Evolutionary conservation across 2,888 invertebrate species (phyloP).

Genomic region (Rhingia campestris): DNA sequence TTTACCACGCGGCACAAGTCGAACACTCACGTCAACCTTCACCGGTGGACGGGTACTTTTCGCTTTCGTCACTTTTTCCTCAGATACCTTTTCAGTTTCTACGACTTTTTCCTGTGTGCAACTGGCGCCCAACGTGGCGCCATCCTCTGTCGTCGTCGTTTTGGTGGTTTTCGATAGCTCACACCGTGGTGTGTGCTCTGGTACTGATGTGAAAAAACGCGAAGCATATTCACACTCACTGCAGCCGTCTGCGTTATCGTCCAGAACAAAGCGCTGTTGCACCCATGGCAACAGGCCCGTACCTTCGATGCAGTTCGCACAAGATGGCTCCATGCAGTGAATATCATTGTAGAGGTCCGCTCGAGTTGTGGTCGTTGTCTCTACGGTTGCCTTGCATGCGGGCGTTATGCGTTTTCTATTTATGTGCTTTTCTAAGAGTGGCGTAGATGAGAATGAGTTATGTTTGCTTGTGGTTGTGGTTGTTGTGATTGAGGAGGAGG

Average conservation of each 20-base stretch:
- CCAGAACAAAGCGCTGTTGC: slow-evolving; percentile 82
- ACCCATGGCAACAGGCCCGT: slow-evolving; percentile 82
- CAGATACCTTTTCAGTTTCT: slow-evolving; percentile 59
- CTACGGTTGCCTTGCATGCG: slow-evolving; percentile 56
- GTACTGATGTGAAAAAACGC: slow-evolving; percentile 59
- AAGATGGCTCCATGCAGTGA: slow-evolving; percentile 54
- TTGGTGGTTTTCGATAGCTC: not conserved
- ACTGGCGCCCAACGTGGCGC: slow-evolving; percentile 13
- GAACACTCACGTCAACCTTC: slow-evolving; percentile 90
- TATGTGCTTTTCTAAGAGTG: slow-evolving; percentile 69
- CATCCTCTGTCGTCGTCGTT: slow-evolving; percentile 4
- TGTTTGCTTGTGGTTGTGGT: slow-evolving; percentile 60
- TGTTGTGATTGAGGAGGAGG: slow-evolving; percentile 41
- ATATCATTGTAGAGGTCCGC: slow-evolving; percentile 58
- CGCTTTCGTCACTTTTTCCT: slow-evolving; percentile 71
- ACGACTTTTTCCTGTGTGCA: slow-evolving; percentile 4
- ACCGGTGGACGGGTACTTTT: slow-evolving; percentile 84
- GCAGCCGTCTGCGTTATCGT: slow-evolving; percentile 39
- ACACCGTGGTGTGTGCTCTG: slow-evolving; percentile 46
- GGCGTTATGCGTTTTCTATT: slow-evolving; percentile 66
- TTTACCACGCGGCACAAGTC: slow-evolving; percentile 86
- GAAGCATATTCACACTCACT: slow-evolving; percentile 63
- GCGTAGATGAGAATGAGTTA: slow-evolving; percentile 68
- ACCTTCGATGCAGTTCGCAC: slow-evolving; percentile 73
- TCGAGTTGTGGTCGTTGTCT: slow-evolving; percentile 69